Evolutionary conservation across 2,888 invertebrate genomes (phyloP).

Genomic region (Cylindroiulus punctatus): DNA sequence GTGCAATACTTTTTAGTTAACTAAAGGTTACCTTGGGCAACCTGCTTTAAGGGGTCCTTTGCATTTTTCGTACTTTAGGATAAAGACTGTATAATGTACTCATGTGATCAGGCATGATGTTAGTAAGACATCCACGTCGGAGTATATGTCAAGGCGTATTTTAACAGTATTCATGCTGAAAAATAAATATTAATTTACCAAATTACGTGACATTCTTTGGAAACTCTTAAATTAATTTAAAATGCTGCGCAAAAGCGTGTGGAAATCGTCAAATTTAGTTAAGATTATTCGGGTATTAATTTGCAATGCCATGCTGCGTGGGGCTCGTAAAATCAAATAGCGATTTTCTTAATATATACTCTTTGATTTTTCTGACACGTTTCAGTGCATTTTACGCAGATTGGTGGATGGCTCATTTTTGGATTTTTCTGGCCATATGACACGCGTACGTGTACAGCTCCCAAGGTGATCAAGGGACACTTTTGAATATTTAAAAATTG

Average conservation of each 20-base stretch:
- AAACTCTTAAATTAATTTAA: not conserved
- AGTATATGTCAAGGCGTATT: conserved; percentile 12
- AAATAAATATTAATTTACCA: conserved; percentile 12
- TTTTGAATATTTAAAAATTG: not conserved
- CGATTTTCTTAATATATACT: not conserved
- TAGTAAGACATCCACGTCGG: conserved; percentile 7
- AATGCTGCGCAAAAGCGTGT: not conserved
- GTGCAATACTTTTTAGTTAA: no score
- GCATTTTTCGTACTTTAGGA: no score
- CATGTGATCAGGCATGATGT: no score
- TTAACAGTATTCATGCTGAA: not conserved
- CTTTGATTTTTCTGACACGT: not conserved
- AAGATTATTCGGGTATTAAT: conserved; percentile 22
- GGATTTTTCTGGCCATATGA: not conserved
- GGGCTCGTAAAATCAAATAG: not conserved
- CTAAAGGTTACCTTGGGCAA: no score
- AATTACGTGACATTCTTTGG: not conserved
- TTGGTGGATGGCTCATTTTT: not conserved
- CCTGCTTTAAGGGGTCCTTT: no score
- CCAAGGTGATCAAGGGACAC: not conserved
- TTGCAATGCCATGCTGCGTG: not conserved
- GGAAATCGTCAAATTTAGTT: not conserved
- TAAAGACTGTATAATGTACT: no score
- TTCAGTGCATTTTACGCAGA: not conserved
- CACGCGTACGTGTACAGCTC: not conserved